phyloP scores from a whole-genome alignment of 2,888 invertebrate genomes.

The Acholoe squamosa region DNA sequence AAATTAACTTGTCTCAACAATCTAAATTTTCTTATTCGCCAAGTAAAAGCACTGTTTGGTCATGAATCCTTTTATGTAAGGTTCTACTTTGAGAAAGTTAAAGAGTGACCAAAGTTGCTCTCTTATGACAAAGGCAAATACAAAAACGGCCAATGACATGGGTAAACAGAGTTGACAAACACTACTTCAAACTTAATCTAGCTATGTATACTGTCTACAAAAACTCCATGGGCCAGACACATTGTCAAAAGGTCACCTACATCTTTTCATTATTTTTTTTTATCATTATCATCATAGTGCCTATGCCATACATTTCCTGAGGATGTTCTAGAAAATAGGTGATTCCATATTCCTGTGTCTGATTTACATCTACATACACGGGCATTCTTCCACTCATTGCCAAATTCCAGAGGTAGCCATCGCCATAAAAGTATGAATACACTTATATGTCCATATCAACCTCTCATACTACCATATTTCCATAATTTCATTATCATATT shows the following conservation, averaged over 20 bases:
- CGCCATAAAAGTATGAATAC: background rate
- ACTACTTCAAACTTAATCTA: conserved; percentile 36
- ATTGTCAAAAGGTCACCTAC: background rate
- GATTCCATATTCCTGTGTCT: too few species aligned
- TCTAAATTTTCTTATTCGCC: too few species aligned
- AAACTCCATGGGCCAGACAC: background rate
- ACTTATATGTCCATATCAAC: background rate
- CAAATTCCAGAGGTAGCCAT: background rate
- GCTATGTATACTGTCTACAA: conserved; percentile 6
- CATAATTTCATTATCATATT: conserved; percentile 17
- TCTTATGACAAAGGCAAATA: background rate
- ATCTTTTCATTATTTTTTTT: background rate
- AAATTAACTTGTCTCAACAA: too few species aligned
- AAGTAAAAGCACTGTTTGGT: too few species aligned
- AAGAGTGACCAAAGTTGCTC: background rate
- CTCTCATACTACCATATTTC: background rate
- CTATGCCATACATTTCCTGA: background rate
- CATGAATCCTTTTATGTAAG: too few species aligned
- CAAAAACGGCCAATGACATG: background rate
- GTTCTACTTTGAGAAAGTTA: background rate
- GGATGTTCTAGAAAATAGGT: too few species aligned
- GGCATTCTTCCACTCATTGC: too few species aligned
- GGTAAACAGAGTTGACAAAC: conserved; percentile 20
- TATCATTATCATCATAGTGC: background rate
- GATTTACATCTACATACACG: too few species aligned